These are phyloP conservation scores for Scopus umbretta DNA, from an alignment of 2,113 vertebrate species.

Conservation along the genomic window DNA sequence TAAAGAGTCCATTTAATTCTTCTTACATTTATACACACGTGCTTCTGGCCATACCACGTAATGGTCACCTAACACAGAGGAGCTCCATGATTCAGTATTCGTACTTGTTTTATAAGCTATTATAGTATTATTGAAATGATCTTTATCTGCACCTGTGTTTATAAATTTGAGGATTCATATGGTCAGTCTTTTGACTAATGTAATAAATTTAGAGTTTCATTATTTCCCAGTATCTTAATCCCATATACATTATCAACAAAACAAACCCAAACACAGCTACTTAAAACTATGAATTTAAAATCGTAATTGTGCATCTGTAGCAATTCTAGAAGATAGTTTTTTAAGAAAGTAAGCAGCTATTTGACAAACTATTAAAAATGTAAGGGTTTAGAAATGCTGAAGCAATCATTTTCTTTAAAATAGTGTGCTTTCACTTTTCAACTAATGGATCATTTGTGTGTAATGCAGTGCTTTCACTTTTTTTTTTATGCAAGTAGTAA, in stretches of 20 bases:
- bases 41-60: neutral
- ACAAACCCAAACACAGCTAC: neutral
- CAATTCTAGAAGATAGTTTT: neutral
- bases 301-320: neutral
- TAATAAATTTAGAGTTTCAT: neutral
- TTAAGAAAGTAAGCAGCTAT: neutral
- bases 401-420: neutral
- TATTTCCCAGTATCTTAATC: neutral
- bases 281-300: neutral
- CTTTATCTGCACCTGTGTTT: neutral
- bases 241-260: neutral
- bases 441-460: neutral
- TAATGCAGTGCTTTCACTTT: neutral
- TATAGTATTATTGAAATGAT: neutral
- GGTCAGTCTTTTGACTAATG: neutral
- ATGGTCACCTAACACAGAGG: neutral
- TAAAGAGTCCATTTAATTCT: neutral
- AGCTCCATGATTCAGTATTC: neutral
- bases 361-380: neutral
- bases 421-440: neutral
- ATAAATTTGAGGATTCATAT: neutral
- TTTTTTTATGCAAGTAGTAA: neutral
- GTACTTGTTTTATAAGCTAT: neutral
- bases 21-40: neutral
- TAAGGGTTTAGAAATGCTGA: neutral